These are phyloP conservation scores for Sciurus vulgaris DNA, from an alignment of 2,797 vertebrate species.

Conservation along the genomic window DNA sequence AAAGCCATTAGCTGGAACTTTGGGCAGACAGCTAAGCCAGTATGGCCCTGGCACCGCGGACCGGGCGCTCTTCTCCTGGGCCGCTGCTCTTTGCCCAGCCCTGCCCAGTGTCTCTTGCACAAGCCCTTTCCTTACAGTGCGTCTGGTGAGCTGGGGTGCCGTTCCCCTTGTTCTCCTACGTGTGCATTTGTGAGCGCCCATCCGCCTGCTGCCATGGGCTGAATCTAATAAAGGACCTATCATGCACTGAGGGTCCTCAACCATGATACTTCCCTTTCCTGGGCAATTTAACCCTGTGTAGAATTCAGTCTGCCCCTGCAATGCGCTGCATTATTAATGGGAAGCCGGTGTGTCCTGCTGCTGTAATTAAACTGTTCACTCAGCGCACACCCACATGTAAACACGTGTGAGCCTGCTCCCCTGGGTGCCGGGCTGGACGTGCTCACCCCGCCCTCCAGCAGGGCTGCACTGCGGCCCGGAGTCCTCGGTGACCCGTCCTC, in stretches of 20 bases:
- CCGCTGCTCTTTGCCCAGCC: fast-evolving
- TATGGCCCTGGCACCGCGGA: not conserved
- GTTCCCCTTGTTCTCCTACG: constrained; percentile 82
- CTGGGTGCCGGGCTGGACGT: fast-evolving
- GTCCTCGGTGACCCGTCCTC: not conserved
- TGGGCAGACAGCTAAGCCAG: not conserved
- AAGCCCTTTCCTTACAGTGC: constrained; percentile 78
- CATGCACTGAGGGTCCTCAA: constrained; percentile 87
- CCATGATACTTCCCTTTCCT: constrained; percentile 83
- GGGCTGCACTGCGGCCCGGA: fast-evolving
- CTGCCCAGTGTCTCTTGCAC: fast-evolving
- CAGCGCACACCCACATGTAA: not conserved
- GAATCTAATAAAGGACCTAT: constrained; percentile 88
- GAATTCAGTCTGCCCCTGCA: constrained; percentile 92
- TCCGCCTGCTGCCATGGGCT: constrained; percentile 84
- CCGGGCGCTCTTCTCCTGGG: fast-evolving
- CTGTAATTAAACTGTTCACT: constrained; percentile 90
- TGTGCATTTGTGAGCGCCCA: constrained; percentile 80
- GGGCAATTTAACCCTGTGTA: constrained; percentile 88
- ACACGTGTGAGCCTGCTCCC: fast-evolving
- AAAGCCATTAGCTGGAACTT: not conserved
- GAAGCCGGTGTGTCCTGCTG: constrained; percentile 85
- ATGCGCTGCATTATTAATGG: constrained; percentile 93
- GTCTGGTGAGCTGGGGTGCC: constrained; percentile 85
- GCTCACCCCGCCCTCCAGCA: not conserved